phyloP scores from a whole-genome alignment of 2,888 invertebrate species.

The Prenolepis imparis region DNA sequence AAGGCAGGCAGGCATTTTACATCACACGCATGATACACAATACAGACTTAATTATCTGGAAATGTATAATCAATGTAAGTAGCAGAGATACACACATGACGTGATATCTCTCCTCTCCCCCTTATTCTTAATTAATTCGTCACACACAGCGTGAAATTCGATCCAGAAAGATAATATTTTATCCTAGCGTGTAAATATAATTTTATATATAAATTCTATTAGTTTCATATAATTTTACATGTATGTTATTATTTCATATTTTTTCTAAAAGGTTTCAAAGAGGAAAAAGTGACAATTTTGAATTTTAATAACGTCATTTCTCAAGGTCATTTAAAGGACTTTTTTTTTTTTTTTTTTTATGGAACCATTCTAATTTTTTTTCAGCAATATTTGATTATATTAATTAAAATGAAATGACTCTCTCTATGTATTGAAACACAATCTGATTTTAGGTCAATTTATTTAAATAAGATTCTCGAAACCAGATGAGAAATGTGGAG shows the following conservation, averaged over 20 bases:
- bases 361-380: too few relatives aligned
- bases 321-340: too few relatives aligned
- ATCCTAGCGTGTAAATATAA: neutral
- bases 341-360: too few relatives aligned
- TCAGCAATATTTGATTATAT: too few relatives aligned
- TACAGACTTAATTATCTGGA: slow-evolving; percentile 30
- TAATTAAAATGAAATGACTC: too few relatives aligned
- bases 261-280: too few relatives aligned
- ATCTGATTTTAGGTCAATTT: neutral
- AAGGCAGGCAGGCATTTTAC: slow-evolving; percentile 28
- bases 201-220: too few relatives aligned
- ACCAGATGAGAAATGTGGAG: neutral
- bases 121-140: slow-evolving; percentile 16
- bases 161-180: neutral
- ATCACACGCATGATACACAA: slow-evolving; percentile 29
- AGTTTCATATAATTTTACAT: too few relatives aligned
- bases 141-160: slow-evolving; percentile 7
- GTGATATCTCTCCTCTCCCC: neutral
- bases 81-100: slow-evolving; percentile 11
- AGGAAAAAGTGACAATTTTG: too few relatives aligned
- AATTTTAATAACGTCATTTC: too few relatives aligned
- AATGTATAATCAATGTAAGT: slow-evolving; percentile 13
- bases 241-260: too few relatives aligned
- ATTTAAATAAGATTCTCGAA: neutral
- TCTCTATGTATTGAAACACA: neutral